A percentile compares a stretch with the other conserved stretches of the same genome.
Conservation (phyloP, 2,113 vertebrate species). For the Lota lota region DNA sequence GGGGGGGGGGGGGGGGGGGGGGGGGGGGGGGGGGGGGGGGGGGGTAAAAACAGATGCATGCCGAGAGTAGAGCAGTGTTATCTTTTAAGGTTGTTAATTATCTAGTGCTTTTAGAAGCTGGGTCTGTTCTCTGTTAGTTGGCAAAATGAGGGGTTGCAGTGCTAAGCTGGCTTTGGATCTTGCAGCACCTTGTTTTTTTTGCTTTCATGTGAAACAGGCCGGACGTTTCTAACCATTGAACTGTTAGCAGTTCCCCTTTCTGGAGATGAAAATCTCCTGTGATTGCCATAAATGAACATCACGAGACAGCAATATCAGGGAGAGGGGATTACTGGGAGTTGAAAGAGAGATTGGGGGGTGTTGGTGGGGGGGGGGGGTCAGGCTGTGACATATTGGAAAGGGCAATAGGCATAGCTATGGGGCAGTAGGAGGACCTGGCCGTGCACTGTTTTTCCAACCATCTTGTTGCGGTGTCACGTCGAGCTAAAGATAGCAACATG, state of each 20-base stretch:
- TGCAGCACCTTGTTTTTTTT: background rate
- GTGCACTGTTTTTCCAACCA: no score
- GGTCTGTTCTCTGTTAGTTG: slow-evolving; percentile 28
- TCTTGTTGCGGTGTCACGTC: slow-evolving; percentile 29
- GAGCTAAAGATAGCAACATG: slow-evolving; percentile 60
- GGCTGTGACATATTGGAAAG: slow-evolving; percentile 18
- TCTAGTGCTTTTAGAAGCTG: slow-evolving; percentile 20
- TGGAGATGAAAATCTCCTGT: background rate
- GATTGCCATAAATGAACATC: slow-evolving; percentile 16
- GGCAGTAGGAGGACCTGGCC: background rate
- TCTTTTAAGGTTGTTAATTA: slow-evolving; percentile 28
- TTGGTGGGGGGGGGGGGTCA: slow-evolving; percentile 13
- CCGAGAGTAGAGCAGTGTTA: slow-evolving; percentile 32
- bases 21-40: no score
- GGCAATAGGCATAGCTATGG: background rate
- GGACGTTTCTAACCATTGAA: slow-evolving; percentile 17
- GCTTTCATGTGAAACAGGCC: slow-evolving; percentile 11
- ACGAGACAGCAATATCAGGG: background rate
- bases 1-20: background rate
- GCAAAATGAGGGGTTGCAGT: slow-evolving; percentile 4
- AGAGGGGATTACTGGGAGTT: slow-evolving; percentile 5
- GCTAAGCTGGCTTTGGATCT: slow-evolving; percentile 26
- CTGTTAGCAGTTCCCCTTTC: slow-evolving; percentile 11
- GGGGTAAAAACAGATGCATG: slow-evolving; percentile 49
- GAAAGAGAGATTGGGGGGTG: no score